phyloP scores from a whole-genome alignment of 2,113 vertebrate species.

The Osmerus eperlanus region DNA sequence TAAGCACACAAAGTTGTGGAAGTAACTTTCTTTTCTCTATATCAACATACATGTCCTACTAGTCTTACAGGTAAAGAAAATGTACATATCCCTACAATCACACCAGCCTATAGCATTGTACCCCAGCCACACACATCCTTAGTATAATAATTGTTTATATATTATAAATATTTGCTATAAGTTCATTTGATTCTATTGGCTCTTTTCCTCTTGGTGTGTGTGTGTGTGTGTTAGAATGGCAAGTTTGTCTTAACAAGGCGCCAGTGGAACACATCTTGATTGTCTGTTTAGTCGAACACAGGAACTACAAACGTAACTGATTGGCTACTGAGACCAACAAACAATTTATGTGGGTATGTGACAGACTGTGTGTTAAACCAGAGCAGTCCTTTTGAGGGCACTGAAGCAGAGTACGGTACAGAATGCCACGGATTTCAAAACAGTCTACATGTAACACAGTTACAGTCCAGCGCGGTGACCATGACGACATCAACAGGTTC shows the following conservation, averaged over 20 bases:
- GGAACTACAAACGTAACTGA: slow-evolving; percentile 1
- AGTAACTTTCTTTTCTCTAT: slow-evolving; percentile 1
- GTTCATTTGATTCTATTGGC: slow-evolving; percentile 48
- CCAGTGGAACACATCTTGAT: slow-evolving; percentile 39
- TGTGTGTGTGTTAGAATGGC: background rate
- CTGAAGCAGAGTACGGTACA: slow-evolving; percentile 38
- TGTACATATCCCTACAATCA: slow-evolving; percentile 39
- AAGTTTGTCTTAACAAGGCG: slow-evolving; percentile 19
- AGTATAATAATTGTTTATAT: slow-evolving; percentile 46
- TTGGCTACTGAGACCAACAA: slow-evolving; percentile 21
- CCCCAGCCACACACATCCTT: slow-evolving; percentile 30
- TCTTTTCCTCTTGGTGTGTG: slow-evolving; percentile 47
- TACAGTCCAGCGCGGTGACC: slow-evolving; percentile 31
- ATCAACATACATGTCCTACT: slow-evolving; percentile 11
- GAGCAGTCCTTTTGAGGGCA: slow-evolving; percentile 21
- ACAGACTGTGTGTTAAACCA: slow-evolving; percentile 7
- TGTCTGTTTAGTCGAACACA: slow-evolving; percentile 41
- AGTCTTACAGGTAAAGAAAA: slow-evolving; percentile 28
- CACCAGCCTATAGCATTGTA: slow-evolving; percentile 9
- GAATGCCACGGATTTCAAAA: slow-evolving; percentile 19
- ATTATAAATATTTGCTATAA: slow-evolving; percentile 50
- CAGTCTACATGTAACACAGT: slow-evolving; percentile 36
- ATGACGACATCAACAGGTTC: slow-evolving; percentile 13
- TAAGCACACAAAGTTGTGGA: slow-evolving; percentile 11
- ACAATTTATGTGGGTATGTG: background rate